Base-by-base conservation (phyloP, 2,888 invertebrate genomes). In the Sarcophaga carnaria region DNA sequence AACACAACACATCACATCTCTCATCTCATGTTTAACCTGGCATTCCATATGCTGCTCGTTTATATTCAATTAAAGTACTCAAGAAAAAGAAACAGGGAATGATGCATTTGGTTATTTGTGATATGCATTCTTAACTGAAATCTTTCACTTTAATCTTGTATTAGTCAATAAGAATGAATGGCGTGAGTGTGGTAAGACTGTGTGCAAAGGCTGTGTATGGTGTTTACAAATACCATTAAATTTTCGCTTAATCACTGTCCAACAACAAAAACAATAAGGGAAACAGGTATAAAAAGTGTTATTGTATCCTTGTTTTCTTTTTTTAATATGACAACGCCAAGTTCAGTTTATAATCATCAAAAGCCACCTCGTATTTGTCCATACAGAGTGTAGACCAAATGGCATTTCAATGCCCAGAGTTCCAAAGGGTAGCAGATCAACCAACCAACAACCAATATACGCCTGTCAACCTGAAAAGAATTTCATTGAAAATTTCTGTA, bases 181-280 rank as follows among this genome's bases (percentile, higher is more conserved):
- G 54, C 54, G 47, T 69, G 49, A 49, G 62, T 45, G 37, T 37
- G 37, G 37, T 37, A 37, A 37, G 37, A 37, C 37, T 37, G 10
- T 10, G 8, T 37, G 8, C 8, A 37, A 37, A 37, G 37, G 37
- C 37, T 37, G 37, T 37, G 59, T 59, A 76, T 45, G 45, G 54
- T 79, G 49, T 17, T n/a, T 69, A 86, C 78, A 74, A 76, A 72
- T 72, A 85, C 88, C 88, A 88, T 88, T 88, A 87, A 85, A 84
- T 85, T 88, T 88, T 83, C 85, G 88, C 88, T 89, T 89, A 88
- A 88, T 88, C 89, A 88, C 86, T 88, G 88, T 89, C 88, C 74
- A 71, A 86, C 74, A 71, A 86, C 25, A 63, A 27, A 54, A 63
- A 83, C 62, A 74, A 45, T 47, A 45, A 37, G 5, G 66, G 47